Evolutionary conservation across 1,140 invertebrate genomes (phyloP), one percentile per base, ranked within the genome.

Genomic region (Lepidurus packardi): DNA sequence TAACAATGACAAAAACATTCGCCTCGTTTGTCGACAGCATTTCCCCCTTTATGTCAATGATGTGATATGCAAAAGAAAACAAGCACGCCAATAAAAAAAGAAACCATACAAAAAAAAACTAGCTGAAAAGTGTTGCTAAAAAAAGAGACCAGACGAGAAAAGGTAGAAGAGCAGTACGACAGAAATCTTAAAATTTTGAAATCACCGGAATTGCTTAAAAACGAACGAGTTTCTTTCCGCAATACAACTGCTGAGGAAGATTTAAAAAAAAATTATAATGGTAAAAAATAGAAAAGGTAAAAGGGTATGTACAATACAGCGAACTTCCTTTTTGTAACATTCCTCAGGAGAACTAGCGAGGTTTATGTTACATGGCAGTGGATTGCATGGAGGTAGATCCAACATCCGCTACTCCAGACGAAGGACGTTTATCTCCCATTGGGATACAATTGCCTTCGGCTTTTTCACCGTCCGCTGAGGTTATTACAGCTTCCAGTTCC

Each of bases 321-420:
- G 53, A 65, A 65, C n/a, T 11, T 65, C 21, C 21, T 65, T 65
- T 13, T 65, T 65, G 53, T n/a, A 65, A 21, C 53, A 21, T 65
- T 65, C 53, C 16, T 21, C 16, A 65, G 16, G 53, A 16, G 13
- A 65, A 65, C 53, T 65, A 13, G 21, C 13, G 16, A n/a, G 53
- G 53, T 65, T 65, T 65, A 65, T 21, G 21, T 65, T 65, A 65
- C 53, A 65, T 65, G 53, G 53, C 53, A 65, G 53, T 65, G 53
- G 53, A 65, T 65, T 65, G 53, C 53, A 65, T 65, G 53, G 53
- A 65, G 21, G 53, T 21, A 21, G 53, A 65, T 65, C 53, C 53
- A n/a, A n/a, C 21, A n/a, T 65, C 53, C 53, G 53, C 53, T 7
- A 65, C 53, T 65, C 6, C 53, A 16, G 53, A 21, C 34, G 34